Percentiles rank a stretch among this genome's conserved stretches.
Evolutionary conservation across 64 coral and sea anemone genomes (phyloP).

Genomic region (Astreopora myriophthalma): DNA sequence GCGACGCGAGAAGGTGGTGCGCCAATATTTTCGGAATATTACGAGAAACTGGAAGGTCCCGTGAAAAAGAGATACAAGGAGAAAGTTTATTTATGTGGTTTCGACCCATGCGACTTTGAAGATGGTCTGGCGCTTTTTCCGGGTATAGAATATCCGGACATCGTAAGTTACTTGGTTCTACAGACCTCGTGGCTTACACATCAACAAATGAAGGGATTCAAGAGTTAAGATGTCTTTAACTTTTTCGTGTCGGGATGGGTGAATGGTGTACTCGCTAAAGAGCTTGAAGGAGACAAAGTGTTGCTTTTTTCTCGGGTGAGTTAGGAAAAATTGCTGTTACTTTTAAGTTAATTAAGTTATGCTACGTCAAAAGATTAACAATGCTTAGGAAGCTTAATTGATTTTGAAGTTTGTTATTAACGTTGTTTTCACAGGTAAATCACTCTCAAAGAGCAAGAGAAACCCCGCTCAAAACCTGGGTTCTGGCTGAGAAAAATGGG

Average conservation of each 20-base stretch:
- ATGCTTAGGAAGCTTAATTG: too few relatives aligned
- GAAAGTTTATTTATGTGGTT: neutral
- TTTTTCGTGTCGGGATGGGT: constrained; percentile 3
- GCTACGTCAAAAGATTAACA: too few relatives aligned
- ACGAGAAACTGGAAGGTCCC: neutral
- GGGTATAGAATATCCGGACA: neutral
- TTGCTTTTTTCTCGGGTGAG: neutral
- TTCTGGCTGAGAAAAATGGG: neutral
- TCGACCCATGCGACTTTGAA: neutral
- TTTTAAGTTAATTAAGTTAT: too few relatives aligned
- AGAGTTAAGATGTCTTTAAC: neutral
- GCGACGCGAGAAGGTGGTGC: neutral
- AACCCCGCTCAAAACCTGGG: neutral
- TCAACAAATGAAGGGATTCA: neutral
- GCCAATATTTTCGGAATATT: neutral
- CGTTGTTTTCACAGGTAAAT: neutral
- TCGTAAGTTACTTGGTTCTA: neutral
- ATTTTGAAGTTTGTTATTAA: neutral
- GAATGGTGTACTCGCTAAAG: neutral
- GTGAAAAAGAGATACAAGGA: neutral
- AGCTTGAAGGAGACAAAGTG: neutral
- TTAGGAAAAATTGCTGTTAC: neutral
- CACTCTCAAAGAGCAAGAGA: neutral
- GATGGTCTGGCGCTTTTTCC: neutral
- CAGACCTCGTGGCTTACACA: neutral